Evolutionary conservation across 2,113 vertebrate genomes (phyloP), one percentile per base, ranked within the genome.

Genomic region (Callorhinus ursinus): DNA sequence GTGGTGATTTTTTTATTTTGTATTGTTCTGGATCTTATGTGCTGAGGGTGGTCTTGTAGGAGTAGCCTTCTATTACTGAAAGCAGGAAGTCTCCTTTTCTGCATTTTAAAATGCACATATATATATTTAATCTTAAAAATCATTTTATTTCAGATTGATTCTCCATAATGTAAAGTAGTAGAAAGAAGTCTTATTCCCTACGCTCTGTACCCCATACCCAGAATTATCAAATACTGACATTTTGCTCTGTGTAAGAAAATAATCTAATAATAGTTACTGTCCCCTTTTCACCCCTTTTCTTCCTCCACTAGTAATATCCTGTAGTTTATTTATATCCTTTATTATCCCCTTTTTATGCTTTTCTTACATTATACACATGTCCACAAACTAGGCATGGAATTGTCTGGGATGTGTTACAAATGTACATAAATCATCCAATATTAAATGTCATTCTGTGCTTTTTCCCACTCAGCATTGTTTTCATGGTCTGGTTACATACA

Each of bases 101-200:
- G 0, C 79, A n/a, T 93, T 85, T 71, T 72, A 49, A 33, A 76
- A 61, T 53, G 8, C 18, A 8, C 18, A 71, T 22, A 71, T 21
- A 71, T 10, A 71, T 79, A 61, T 16, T 53, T 89, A 53, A 11
- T 33, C 90, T 93, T 89, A 86, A 21, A 53, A 88, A 67, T 76
- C 3, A 24, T 72, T 90, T 86, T 91, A 39, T 80, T 84, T 87
- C 57, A 63, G 88, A 92, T 72, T 57, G 77, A 94, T 93, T 72
- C 28, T 71, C 36, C 93, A 1, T 93, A 72, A 22, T 61, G 0
- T 76, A 55, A 87, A 61, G 26, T 33, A 76, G 19, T 86, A 55
- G 18, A 88, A 39, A 57, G 42, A 69, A 89, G 16, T 59, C 36
- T 76, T 67, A 7, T 67, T 49, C 13, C 36, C 53, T 69, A 42